Base-by-base conservation (phyloP, 2,888 invertebrate species). In the Doris montereyensis region DNA sequence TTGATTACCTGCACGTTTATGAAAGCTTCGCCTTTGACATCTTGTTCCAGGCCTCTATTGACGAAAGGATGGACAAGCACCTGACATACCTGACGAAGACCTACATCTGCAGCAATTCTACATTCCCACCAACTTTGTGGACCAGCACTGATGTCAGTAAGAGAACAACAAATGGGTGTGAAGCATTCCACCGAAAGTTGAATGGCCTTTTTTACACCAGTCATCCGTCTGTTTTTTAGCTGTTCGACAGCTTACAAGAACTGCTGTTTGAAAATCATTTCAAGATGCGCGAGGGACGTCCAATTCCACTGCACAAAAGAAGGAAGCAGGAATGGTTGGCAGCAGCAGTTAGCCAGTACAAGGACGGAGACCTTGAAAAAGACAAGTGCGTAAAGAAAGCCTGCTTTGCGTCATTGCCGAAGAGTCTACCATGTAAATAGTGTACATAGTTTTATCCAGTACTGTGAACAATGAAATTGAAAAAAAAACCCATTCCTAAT, bases 261-360 rank as follows among this genome's bases (percentile, higher is more conserved):
- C 5, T 62, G 62, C 62, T 62, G 21, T 62, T 62, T 62, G 62
- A 62, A 62, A 62, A 62, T 62, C 62, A 62, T 62, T 62, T 62
- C 62, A 62, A 62, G 62, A 21, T 62, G 62, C 62, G 13, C 62
- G 21, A 62, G 62, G 62, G 62, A 62, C 62, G 62, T 24, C 62
- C 62, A 62, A 62, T 62, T 62, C 62, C 62, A 62, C 62, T 62
- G 62, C 62, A 24, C 62, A 24, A 62, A 62, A 62, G 13, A 62
- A 62, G 21, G 62, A 62, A 62, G 62, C 62, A 62, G 62, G 62
- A 62, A 62, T 62, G 62, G 62, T 24, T 62, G 62, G 13, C 62
- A 62, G 62, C 62, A 62, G 62, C 62, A 62, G 21, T 62, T 62
- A 62, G 21, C 62, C 62, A 62, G 62, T 21, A 62, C 62, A 62